Evolutionary conservation across 1,140 invertebrate genomes (phyloP), one percentile per base, ranked within the genome.

Genomic region (Leptinotarsa lineolata): DNA sequence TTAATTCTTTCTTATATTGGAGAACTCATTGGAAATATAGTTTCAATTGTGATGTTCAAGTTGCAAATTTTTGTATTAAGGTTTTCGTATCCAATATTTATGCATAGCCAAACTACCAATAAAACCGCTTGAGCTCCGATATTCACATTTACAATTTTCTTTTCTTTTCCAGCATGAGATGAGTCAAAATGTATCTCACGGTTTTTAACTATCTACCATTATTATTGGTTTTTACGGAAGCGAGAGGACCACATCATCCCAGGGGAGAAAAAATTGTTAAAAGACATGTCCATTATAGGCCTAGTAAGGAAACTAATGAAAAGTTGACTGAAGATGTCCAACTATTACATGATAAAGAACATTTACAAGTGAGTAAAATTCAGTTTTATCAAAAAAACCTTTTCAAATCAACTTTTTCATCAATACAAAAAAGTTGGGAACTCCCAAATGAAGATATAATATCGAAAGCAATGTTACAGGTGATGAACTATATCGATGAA

Each of bases 171-270:
- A 54, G 48, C 30, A 54, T 18, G 15, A 54, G n/a, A 18, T 18
- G n/a, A 16, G n/a, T n/a, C 48, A 54, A 15, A 16, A 54, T 54
- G 48, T 54, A 54, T 18, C n/a, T 54, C 16, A 54, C 16, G n/a
- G 15, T 54, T n/a, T 54, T 54, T 15, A 54, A n/a, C n/a, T 54
- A 18, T 54, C 3, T 54, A 54, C 48, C 48, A 18, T 5, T 54
- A n/a, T n/a, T 54, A 15, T 54, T 54, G 48, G 48, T 54, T 15
- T 54, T 54, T 5, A 54, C 48, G 4, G 67, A 68, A 54, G n/a
- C 74, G 3, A 70, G 91, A 72, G 92, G 92, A n/a, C 92, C 92
- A 1, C 92, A 93, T 84, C 92, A 93, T 85, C 92, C 92, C 0
- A 86, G 87, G 76, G 89, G 90, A 3, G 85, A 88, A 72, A 81